These are phyloP conservation scores for Protobothrops mucrosquamatus DNA, from an alignment of 2,113 vertebrate species.

Conservation along the genomic window DNA sequence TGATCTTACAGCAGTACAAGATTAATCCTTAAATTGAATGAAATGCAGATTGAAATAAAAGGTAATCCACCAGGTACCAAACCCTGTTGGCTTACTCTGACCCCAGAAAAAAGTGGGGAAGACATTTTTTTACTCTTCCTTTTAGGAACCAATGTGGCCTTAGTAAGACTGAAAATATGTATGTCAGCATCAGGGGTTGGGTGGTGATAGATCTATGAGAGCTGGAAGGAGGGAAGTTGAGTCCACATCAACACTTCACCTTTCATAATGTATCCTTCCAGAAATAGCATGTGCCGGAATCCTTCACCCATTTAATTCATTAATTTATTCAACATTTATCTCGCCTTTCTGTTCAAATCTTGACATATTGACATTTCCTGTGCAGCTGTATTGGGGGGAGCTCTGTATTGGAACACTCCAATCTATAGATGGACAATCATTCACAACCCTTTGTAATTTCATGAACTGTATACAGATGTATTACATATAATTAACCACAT, in stretches of 20 bases:
- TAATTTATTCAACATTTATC: background rate
- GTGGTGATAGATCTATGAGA: background rate
- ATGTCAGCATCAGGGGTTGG: background rate
- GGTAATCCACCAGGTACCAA: background rate
- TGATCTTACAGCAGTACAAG: background rate
- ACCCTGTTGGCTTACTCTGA: background rate
- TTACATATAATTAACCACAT: background rate
- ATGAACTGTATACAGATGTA: background rate
- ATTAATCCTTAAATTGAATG: background rate
- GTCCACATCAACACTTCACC: background rate
- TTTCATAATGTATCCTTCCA: background rate
- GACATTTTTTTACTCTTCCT: background rate
- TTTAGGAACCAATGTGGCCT: background rate
- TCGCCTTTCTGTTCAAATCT: background rate
- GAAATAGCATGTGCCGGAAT: background rate
- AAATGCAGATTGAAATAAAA: background rate
- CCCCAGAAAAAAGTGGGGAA: background rate
- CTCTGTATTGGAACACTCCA: background rate
- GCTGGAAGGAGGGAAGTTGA: background rate
- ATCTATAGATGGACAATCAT: background rate
- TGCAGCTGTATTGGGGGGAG: background rate
- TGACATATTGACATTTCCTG: background rate
- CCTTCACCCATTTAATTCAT: background rate
- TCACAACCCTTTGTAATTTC: background rate
- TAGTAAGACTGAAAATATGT: background rate